Evolutionary conservation across 2,797 vertebrate species (phyloP), one percentile per base, ranked within the genome.

Genomic region (Florisuga fusca): DNA sequence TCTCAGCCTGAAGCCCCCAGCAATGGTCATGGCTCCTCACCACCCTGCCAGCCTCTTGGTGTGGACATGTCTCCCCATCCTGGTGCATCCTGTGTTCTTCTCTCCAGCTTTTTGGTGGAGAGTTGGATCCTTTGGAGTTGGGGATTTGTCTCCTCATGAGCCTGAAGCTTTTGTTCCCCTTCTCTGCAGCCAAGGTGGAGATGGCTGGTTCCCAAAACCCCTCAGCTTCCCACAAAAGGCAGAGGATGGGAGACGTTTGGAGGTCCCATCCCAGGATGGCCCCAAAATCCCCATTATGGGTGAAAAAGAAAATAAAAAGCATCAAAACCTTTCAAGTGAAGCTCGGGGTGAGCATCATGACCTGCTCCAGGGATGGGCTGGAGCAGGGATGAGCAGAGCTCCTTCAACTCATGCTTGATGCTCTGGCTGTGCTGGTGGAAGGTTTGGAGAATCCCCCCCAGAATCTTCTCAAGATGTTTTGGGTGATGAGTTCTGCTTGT

Each of bases 21-120:
- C 5, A 5, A 85, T 7, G 36, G 17, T 8, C 7, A 12, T 3
- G 4, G 53, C 20, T 88, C 25, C 7, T 14, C 54, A 12, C n/a
- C 1, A 1, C 51, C 23, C 45, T 26, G n/a, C 36, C 36, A 6
- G 20, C 36, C 9, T 1, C 0, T 4, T 20, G 33, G 38, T 5
- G 33, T 15, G 53, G 36, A 77, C 53, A 66, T 1, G 7, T n/a
- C 8, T 34, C 59, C 38, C 53, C 62, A 38, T 0, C 3, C 0
- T 3, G 10, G 23, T 38, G 27, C 36, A 33, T 19, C n/a, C 61
- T 2, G 3, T 21, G 33, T 55, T 22, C 26, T 12, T 4, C 31
- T 38, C 38, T 23, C 23, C 20, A 38, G 46, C 29, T 31, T 55
- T 74, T 23, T 1, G 5, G 33, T 7, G 29, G 25, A 38, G 46